phyloP scores from a whole-genome alignment of 2,888 invertebrate genomes.

The Germaria angustata region DNA sequence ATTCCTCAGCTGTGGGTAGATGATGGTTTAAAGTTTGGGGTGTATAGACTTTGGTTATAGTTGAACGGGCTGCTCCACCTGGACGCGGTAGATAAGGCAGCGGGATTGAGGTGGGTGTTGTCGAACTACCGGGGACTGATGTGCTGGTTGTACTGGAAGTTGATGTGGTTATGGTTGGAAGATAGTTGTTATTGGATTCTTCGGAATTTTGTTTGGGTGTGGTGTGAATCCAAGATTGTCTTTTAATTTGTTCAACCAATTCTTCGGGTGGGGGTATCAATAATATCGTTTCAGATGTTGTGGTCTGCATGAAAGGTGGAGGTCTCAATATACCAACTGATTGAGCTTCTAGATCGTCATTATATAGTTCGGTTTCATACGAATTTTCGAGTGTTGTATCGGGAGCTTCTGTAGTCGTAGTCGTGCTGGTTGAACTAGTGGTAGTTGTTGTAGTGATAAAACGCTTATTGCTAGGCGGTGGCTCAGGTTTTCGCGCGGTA shows the following conservation, averaged over 20 bases:
- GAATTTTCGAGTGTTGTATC: conserved; percentile 39
- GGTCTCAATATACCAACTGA: conserved; percentile 71
- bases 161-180: conserved; percentile 66
- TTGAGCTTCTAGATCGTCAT: conserved; percentile 76
- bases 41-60: conserved; percentile 83
- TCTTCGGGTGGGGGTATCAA: conserved; percentile 79
- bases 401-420: conserved; percentile 52
- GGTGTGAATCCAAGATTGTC: conserved; percentile 73
- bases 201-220: conserved; percentile 65
- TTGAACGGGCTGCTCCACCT: conserved; percentile 80
- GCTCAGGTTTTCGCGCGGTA: conserved; percentile 24
- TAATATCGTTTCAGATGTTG: conserved; percentile 78
- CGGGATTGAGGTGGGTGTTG: conserved; percentile 36
- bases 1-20: conserved; percentile 79
- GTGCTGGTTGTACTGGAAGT: conserved; percentile 11
- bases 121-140: conserved; percentile 1
- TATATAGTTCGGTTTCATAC: conserved; percentile 70
- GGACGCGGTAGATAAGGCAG: conserved; percentile 44
- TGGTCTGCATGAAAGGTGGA: conserved; percentile 71
- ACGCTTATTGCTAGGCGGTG: conserved; percentile 49
- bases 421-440: conserved; percentile 58
- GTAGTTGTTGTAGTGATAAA: conserved; percentile 19
- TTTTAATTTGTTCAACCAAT: conserved; percentile 75
- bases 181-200: conserved; percentile 31
- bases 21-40: conserved; percentile 71